Percentiles rank a stretch among this genome's conserved stretches.
Conservation (phyloP, 2,888 invertebrate genomes). For the Leuctra nigra region DNA sequence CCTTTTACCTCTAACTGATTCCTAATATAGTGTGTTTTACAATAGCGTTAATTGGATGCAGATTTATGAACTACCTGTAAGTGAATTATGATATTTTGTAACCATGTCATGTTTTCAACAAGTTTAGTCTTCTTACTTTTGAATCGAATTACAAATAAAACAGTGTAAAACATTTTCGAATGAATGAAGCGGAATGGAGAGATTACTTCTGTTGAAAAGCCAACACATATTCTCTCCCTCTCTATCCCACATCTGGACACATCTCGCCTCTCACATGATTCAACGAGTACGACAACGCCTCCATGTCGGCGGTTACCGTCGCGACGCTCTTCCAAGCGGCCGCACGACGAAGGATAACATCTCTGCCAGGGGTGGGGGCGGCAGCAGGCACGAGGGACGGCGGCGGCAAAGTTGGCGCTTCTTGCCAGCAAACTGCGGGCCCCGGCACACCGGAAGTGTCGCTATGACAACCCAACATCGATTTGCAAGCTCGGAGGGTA, state of each 20-base stretch:
- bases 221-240: not conserved
- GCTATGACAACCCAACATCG: constrained; percentile 30
- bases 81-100: too few species aligned
- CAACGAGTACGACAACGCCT: constrained; percentile 15
- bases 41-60: too few species aligned
- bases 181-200: not conserved
- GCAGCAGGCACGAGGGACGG: not conserved
- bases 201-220: not conserved
- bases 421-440: constrained; percentile 23
- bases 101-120: too few species aligned
- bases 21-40: too few species aligned
- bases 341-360: constrained; percentile 10
- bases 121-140: too few species aligned
- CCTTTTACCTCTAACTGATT: too few species aligned
- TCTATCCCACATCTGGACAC: not conserved
- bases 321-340: constrained; percentile 28
- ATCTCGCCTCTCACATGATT: too few species aligned
- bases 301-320: constrained; percentile 27
- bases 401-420: constrained; percentile 8
- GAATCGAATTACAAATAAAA: too few species aligned
- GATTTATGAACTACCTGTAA: too few species aligned
- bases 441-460: constrained; percentile 28
- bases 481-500: constrained; percentile 22
- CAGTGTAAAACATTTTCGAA: too few species aligned
- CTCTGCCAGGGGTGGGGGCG: constrained; percentile 17